phyloP scores from a whole-genome alignment of 2,888 invertebrate genomes.

The Sinelater perroti region DNA sequence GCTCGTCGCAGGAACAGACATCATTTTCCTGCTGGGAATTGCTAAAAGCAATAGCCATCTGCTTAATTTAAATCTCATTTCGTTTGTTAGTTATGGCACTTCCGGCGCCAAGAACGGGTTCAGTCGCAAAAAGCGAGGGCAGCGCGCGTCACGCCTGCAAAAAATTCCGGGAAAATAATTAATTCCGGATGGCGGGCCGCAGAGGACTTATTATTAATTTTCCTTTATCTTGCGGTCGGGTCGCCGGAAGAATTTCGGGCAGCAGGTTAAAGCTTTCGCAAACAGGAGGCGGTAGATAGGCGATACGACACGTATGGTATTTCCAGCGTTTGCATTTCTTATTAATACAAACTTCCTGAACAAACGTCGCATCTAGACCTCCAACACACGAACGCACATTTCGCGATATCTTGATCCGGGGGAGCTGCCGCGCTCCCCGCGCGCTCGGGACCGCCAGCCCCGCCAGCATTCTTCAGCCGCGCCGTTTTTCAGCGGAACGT shows the following conservation, averaged over 20 bases:
- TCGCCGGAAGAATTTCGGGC: background rate
- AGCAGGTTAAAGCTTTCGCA: slow-evolving; percentile 33
- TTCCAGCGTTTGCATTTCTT: slow-evolving; percentile 44
- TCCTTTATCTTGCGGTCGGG: slow-evolving; percentile 2
- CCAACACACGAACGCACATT: slow-evolving; percentile 38
- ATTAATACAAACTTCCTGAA: slow-evolving; percentile 42
- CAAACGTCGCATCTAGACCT: slow-evolving; percentile 32
- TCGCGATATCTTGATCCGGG: slow-evolving; percentile 30
- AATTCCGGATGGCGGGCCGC: background rate
- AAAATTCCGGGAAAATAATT: slow-evolving; percentile 10
- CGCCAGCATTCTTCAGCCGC: slow-evolving; percentile 10
- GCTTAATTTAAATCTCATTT: slow-evolving; percentile 11
- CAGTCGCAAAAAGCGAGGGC: background rate
- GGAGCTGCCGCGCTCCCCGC: slow-evolving; percentile 15
- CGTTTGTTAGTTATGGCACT: background rate
- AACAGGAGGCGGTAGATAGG: slow-evolving; percentile 30
- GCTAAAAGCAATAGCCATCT: slow-evolving; percentile 11
- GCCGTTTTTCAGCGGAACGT: slow-evolving; percentile 29
- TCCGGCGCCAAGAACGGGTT: background rate
- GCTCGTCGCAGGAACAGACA: slow-evolving; percentile 3
- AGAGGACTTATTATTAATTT: slow-evolving; percentile 10
- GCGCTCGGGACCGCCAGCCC: background rate
- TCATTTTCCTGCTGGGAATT: slow-evolving; percentile 9
- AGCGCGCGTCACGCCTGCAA: background rate
- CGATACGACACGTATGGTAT: slow-evolving; percentile 41